Percentiles rank a stretch among this genome's conserved stretches.
phyloP scores from a whole-genome alignment of 1,140 invertebrate species.

The Drosophila lowei region DNA sequence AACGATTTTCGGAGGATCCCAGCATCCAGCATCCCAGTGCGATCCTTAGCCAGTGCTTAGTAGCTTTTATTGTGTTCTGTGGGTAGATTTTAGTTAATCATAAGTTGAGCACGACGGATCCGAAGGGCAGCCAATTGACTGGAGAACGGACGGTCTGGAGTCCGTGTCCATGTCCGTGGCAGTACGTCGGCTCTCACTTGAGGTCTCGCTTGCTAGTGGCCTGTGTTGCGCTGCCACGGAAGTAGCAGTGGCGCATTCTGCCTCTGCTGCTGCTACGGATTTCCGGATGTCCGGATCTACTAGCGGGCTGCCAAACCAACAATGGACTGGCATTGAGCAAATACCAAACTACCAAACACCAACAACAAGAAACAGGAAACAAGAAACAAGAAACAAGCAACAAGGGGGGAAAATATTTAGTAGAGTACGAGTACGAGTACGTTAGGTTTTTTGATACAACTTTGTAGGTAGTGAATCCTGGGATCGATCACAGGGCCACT shows the following conservation, averaged over 20 bases:
- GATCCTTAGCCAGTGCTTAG: background rate
- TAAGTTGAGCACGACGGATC: background rate
- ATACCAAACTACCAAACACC: slow-evolving; percentile 5
- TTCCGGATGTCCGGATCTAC: too few relatives aligned
- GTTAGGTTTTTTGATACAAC: slow-evolving; percentile 72
- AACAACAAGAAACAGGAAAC: slow-evolving; percentile 10
- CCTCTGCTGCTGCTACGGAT: too few relatives aligned
- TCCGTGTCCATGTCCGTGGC: too few relatives aligned
- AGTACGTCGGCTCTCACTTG: too few relatives aligned
- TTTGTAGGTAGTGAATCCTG: slow-evolving; percentile 73
- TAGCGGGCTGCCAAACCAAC: too few relatives aligned
- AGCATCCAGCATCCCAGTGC: too few relatives aligned
- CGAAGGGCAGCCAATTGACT: too few relatives aligned
- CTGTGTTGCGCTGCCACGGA: too few relatives aligned
- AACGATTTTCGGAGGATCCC: background rate
- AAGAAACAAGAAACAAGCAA: background rate
- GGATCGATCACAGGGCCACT: slow-evolving; percentile 44
- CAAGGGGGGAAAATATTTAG: slow-evolving; percentile 20
- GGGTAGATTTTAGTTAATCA: slow-evolving; percentile 25
- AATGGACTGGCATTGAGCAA: too few relatives aligned
- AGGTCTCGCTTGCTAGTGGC: too few relatives aligned
- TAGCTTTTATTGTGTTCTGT: slow-evolving; percentile 25
- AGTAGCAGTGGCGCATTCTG: too few relatives aligned
- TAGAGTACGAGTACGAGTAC: slow-evolving; percentile 36
- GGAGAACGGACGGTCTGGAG: too few relatives aligned